Evolutionary conservation across 2,888 invertebrate genomes (phyloP), one percentile per base, ranked within the genome.

Genomic region (Euclidia mi): DNA sequence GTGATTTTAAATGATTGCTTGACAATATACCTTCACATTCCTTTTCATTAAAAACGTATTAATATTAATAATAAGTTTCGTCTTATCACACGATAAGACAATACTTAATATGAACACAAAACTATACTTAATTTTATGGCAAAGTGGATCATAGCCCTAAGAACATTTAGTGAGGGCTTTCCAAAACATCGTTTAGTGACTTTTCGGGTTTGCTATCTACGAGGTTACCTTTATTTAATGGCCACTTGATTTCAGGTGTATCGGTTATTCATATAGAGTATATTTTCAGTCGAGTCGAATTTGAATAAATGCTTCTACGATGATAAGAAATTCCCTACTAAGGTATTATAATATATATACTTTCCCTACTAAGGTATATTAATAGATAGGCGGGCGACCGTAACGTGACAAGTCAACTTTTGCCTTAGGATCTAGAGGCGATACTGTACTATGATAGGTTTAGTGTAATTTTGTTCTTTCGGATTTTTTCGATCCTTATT

Each of bases 221-320:
- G 68, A 66, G 55, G 66, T 58, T 70, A 77, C 78, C 76, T 76
- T 76, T 74, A 80, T 78, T 77, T 80, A 79, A 78, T 70, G 56
- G 60, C 66, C 71, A 70, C 77, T 79, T 78, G 74, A 76, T 71
- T 71, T 78, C 70, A 63, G 58, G 57, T 50, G 66, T 66, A 70
- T 71, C 71, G 67, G 61, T 70, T 71, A 75, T 74, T 76, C 69
- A 75, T 76, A 69, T 65, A 73, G 41, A 32, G 32, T 28, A 14
- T 57, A 55, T 51, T 65, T 61, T 25, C 32, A 66, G 60, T 50
- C 49, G 53, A 64, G 52, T 61, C 55, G 42, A 52, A 56, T 60
- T 51, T 49, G 51, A 60, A 58, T 58, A 40, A 67, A 66, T 64
- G 42, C 51, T 48, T 46, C 25, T 34, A 4, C 15, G 40, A 32